Percentiles rank a stretch among this genome's conserved stretches.
phyloP scores from a whole-genome alignment of 2,797 vertebrate genomes.

The Eidolon dupreanum region DNA sequence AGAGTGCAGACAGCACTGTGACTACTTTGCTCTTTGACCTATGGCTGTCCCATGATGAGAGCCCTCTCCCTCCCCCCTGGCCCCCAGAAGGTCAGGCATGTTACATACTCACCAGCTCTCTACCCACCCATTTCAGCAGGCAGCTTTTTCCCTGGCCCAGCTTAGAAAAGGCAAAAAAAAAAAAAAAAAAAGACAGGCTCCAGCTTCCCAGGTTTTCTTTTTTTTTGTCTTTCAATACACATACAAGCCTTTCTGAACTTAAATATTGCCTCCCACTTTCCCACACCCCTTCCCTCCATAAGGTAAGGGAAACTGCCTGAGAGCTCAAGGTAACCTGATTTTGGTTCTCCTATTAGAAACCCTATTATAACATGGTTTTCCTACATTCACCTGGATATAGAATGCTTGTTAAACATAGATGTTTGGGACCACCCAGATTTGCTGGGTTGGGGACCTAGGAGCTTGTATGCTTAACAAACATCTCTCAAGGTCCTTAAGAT shows the following conservation, averaged over 20 bases:
- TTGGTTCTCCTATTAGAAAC: neutral
- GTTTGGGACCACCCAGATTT: neutral
- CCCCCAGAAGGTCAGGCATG: neutral
- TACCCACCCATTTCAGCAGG: neutral
- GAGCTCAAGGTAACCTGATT: neutral
- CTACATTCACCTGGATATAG: neutral
- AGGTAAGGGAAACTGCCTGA: neutral
- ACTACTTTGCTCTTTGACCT: conserved; percentile 46
- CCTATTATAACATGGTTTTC: neutral
- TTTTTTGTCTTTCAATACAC: neutral
- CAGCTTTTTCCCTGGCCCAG: neutral
- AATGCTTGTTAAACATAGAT: neutral
- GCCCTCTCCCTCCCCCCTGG: neutral
- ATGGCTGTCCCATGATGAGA: neutral
- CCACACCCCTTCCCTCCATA: neutral
- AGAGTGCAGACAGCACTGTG: neutral
- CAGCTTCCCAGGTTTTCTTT: neutral
- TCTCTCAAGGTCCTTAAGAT: neutral
- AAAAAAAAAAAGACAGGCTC: neutral
- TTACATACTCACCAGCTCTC: neutral
- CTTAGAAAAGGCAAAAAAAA: neutral
- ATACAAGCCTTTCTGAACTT: neutral
- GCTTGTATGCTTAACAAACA: neutral
- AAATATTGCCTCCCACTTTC: neutral
- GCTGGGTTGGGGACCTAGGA: neutral